phyloP scores from a whole-genome alignment of 2,113 vertebrate genomes.

The Sturnus vulgaris region DNA sequence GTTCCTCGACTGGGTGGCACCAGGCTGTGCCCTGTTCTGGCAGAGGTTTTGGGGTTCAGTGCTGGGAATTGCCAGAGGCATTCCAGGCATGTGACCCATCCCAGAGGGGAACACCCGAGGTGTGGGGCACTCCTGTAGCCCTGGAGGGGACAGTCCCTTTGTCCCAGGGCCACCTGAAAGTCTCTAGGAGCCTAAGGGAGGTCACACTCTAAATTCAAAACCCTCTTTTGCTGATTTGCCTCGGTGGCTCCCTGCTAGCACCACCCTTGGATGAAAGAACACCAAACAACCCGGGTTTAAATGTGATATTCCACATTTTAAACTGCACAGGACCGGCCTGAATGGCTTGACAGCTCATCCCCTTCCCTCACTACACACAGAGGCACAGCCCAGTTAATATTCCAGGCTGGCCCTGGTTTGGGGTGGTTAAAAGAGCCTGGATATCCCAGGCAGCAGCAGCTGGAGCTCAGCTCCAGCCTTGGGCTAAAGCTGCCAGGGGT shows the following conservation, averaged over 20 bases:
- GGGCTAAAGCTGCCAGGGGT: background rate
- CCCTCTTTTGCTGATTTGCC: fast-evolving
- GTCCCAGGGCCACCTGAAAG: background rate
- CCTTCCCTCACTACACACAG: background rate
- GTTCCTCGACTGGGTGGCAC: fast-evolving
- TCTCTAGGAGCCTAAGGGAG: background rate
- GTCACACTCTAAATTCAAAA: fast-evolving
- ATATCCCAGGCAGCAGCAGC: background rate
- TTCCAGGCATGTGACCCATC: background rate
- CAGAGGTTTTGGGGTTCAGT: fast-evolving
- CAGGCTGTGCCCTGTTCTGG: background rate
- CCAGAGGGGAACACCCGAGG: fast-evolving
- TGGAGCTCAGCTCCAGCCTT: background rate
- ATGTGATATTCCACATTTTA: background rate
- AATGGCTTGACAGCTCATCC: background rate
- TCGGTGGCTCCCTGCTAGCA: background rate
- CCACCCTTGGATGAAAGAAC: background rate
- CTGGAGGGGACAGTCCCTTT: background rate
- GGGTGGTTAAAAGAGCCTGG: background rate
- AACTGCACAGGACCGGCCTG: background rate
- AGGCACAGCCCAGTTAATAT: background rate
- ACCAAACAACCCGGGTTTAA: background rate
- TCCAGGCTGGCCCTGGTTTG: background rate
- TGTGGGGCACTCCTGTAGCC: background rate
- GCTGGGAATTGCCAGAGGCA: background rate